Evolutionary conservation across 2,113 vertebrate species (phyloP).

Genomic region (Colius striatus): DNA sequence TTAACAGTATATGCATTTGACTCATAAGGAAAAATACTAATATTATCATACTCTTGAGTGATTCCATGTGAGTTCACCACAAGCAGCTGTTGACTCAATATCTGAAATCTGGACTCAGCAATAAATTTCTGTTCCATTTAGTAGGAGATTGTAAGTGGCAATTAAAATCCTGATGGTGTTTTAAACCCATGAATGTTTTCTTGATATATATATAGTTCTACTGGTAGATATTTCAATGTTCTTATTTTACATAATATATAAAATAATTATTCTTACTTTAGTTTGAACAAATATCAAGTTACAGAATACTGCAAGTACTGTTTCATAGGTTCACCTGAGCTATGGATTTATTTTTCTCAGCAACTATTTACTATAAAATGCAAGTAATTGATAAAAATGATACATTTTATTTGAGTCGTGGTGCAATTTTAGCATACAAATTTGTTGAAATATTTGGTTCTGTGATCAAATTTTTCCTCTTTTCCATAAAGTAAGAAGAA

Average conservation of each 20-base stretch:
- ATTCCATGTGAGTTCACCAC: background rate
- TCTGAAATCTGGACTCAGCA: background rate
- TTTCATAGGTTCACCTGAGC: background rate
- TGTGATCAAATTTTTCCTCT: background rate
- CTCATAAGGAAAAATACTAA: slow-evolving; percentile 5
- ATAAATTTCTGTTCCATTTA: background rate
- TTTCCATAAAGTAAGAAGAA: background rate
- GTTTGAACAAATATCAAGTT: background rate
- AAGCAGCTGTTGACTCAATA: background rate
- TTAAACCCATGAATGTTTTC: background rate
- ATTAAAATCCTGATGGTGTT: background rate
- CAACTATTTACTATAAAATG: background rate
- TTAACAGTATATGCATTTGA: slow-evolving; percentile 56
- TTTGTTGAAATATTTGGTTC: background rate
- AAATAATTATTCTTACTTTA: background rate
- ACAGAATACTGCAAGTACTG: background rate
- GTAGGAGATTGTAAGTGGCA: background rate
- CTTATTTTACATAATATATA: too few species aligned
- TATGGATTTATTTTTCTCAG: background rate
- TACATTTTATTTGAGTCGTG: background rate
- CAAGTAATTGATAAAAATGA: background rate
- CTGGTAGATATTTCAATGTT: too few species aligned
- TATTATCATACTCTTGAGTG: slow-evolving; percentile 16
- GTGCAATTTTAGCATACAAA: background rate
- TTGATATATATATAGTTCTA: background rate